Evolutionary conservation across 92 coral and sea anemone species (phyloP).

Genomic region (Palythoa heliodiscus): DNA sequence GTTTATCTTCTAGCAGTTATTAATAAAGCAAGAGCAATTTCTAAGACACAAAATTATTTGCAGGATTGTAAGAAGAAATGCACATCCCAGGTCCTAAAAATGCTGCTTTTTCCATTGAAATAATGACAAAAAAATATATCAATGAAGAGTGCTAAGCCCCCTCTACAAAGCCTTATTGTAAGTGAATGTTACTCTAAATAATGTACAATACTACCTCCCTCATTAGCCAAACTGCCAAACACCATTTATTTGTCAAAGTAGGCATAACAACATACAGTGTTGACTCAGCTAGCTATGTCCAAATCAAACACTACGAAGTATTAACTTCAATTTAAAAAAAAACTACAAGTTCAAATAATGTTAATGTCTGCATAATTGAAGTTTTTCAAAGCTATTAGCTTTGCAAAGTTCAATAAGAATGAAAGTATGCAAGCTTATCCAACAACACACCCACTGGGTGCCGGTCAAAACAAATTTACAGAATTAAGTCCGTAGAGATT

Average conservation of each 20-base stretch:
- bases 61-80: neutral
- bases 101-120: neutral
- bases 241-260: neutral
- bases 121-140: neutral
- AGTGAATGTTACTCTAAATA: neutral
- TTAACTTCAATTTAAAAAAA: neutral
- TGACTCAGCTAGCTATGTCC: neutral
- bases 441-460: conserved; percentile 40
- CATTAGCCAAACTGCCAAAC: neutral
- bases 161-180: neutral
- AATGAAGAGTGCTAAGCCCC: no score
- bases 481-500: conserved; percentile 8
- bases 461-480: conserved; percentile 37
- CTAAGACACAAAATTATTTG: neutral
- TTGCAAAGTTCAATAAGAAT: neutral
- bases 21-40: neutral
- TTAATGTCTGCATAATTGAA: neutral
- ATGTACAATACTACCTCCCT: neutral
- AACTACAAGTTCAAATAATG: neutral
- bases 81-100: neutral
- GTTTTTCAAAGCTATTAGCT: neutral
- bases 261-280: conserved; percentile 9
- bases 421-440: conserved; percentile 16
- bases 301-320: neutral
- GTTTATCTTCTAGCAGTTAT: neutral